phyloP scores from a whole-genome alignment of 2,888 invertebrate genomes.

The Dendrolimus houi region DNA sequence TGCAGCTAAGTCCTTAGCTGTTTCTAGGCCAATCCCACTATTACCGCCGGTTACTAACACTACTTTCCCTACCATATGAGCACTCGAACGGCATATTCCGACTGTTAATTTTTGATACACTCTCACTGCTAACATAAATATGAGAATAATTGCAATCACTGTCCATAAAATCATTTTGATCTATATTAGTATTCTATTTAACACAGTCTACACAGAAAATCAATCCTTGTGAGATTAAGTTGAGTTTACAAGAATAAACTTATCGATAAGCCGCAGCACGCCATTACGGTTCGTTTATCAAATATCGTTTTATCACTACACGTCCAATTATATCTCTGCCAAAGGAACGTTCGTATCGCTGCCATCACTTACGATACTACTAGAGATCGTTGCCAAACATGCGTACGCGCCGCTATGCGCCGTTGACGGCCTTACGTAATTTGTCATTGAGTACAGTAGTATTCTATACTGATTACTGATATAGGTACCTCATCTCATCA shows the following conservation, averaged over 20 bases:
- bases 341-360: constrained; percentile 1
- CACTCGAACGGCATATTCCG: constrained; percentile 56
- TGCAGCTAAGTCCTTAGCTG: constrained; percentile 66
- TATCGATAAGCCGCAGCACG: constrained; percentile 13
- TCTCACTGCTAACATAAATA: constrained; percentile 37
- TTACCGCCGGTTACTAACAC: constrained; percentile 65
- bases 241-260: constrained; percentile 18
- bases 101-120: constrained; percentile 58
- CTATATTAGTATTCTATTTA: not conserved
- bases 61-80: constrained; percentile 65
- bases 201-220: constrained; percentile 6
- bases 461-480: constrained; percentile 19
- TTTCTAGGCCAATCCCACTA: constrained; percentile 71
- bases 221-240: constrained; percentile 12
- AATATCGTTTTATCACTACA: constrained; percentile 8
- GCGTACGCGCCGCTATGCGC: constrained; percentile 34
- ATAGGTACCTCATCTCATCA: constrained; percentile 18
- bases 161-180: constrained; percentile 34
- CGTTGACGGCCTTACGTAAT: constrained; percentile 35
- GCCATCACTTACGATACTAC: constrained; percentile 9
- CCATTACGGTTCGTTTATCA: constrained; percentile 26
- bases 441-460: constrained; percentile 31
- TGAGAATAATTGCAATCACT: constrained; percentile 21
- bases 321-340: constrained; percentile 2
- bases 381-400: constrained; percentile 27